phyloP scores from a whole-genome alignment of 37 sponge, comb jelly and placozoan species.

The Eunapius fragilis region DNA sequence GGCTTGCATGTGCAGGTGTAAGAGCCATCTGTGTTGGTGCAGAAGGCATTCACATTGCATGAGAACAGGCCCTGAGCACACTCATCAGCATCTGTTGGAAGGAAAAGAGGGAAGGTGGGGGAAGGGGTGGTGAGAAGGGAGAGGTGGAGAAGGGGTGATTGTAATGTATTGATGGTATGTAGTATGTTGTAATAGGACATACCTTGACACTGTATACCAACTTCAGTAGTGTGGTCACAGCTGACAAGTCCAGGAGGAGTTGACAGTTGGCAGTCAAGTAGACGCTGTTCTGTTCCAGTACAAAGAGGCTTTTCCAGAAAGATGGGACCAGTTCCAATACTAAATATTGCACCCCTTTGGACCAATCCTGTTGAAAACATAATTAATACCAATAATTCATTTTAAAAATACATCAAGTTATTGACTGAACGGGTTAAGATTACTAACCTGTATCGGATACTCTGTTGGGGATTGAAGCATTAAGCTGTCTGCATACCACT shows the following conservation, averaged over 20 bases:
- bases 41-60: constrained; percentile 19
- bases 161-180: neutral
- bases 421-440: neutral
- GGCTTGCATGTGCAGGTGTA: constrained; percentile 23
- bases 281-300: neutral
- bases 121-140: neutral
- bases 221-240: constrained; percentile 29
- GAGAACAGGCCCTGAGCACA: constrained; percentile 1
- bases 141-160: too few species aligned
- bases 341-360: constrained; percentile 3
- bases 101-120: neutral
- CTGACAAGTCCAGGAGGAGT: neutral
- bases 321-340: constrained; percentile 35
- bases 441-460: neutral
- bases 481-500: constrained; percentile 23
- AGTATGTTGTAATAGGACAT: neutral
- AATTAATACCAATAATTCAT: too few species aligned
- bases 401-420: too few species aligned
- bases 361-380: neutral
- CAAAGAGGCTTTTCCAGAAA: constrained; percentile 28
- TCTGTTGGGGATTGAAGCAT: neutral
- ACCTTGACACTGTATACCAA: constrained; percentile 45
- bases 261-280: constrained; percentile 12
- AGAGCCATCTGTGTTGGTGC: constrained; percentile 19
- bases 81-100: constrained; percentile 33